A percentile compares a stretch with the other conserved stretches of the same genome.
Conservation (phyloP, 2,888 invertebrate genomes). For the Athrips mouffetella region DNA sequence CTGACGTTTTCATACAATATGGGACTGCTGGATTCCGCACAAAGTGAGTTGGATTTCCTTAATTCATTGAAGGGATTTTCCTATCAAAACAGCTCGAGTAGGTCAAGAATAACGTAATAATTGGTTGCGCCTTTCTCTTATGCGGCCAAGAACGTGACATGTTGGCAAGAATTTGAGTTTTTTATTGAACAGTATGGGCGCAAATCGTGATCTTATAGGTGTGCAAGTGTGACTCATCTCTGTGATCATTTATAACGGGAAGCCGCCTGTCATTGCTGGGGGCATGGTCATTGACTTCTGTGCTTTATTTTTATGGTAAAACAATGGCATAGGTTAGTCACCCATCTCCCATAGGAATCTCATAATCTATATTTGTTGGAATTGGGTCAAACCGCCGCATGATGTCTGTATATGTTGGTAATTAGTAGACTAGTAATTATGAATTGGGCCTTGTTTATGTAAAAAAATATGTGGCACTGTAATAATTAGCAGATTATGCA, state of each 20-base stretch:
- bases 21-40: constrained; percentile 92
- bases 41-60: constrained; percentile 77
- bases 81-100: constrained; percentile 32
- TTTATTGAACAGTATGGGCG: constrained; percentile 1
- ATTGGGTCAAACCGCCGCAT: constrained; percentile 6
- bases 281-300: constrained; percentile 66
- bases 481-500: constrained; percentile 9
- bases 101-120: constrained; percentile 32
- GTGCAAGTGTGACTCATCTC: constrained; percentile 4
- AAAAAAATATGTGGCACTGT: background rate
- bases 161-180: constrained; percentile 28
- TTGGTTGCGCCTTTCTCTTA: constrained; percentile 24
- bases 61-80: constrained; percentile 30
- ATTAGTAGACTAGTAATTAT: constrained; percentile 6
- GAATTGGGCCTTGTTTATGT: constrained; percentile 8
- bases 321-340: constrained; percentile 40
- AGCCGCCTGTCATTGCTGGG: constrained; percentile 46
- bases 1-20: constrained; percentile 84
- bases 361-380: background rate
- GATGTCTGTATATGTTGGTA: background rate
- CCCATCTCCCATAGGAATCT: constrained; percentile 21
- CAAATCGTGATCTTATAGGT: background rate
- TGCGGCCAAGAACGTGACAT: constrained; percentile 29
- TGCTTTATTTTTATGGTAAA: constrained; percentile 41
- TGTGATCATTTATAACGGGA: constrained; percentile 67